phyloP scores from a whole-genome alignment of 1,140 invertebrate genomes.

The Idris sp. region DNA sequence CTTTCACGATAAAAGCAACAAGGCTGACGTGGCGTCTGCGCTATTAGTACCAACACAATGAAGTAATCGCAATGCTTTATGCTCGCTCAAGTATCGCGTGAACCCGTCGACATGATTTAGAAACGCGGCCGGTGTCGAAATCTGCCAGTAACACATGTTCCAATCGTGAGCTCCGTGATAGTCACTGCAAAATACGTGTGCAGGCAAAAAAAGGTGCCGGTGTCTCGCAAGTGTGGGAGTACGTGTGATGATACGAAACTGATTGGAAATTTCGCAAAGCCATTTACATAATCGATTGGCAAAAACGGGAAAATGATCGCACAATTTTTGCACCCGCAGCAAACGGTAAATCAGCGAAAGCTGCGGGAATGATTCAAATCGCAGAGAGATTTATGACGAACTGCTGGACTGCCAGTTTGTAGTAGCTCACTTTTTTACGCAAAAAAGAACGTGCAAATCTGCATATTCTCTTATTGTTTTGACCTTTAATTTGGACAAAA shows the following conservation, averaged over 20 bases:
- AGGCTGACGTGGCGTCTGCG: conserved; percentile 41
- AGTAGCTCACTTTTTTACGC: conserved; percentile 19
- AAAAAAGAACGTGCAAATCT: neutral
- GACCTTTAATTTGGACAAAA: too few relatives aligned
- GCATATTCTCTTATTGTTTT: too few relatives aligned
- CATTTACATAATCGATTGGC: conserved; percentile 60
- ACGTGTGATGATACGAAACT: conserved; percentile 63
- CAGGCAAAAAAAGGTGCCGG: conserved; percentile 25
- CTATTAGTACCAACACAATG: conserved; percentile 70
- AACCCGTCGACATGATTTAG: conserved; percentile 69
- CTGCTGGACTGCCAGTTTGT: conserved; percentile 38
- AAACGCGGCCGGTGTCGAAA: conserved; percentile 68
- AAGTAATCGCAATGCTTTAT: conserved; percentile 64
- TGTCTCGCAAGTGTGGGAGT: conserved; percentile 31
- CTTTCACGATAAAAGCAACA: conserved; percentile 23
- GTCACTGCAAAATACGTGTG: conserved; percentile 24
- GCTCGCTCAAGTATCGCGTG: conserved; percentile 56
- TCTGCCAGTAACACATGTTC: conserved; percentile 65
- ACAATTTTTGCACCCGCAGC: conserved; percentile 39
- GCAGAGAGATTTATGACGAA: conserved; percentile 56
- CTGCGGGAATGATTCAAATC: conserved; percentile 43
- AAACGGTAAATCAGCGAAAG: conserved; percentile 49
- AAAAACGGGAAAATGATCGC: conserved; percentile 51
- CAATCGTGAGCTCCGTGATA: conserved; percentile 59
- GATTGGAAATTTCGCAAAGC: conserved; percentile 64